Evolutionary conservation across 2,113 vertebrate genomes (phyloP).

Genomic region (Capreolus pygargus): DNA sequence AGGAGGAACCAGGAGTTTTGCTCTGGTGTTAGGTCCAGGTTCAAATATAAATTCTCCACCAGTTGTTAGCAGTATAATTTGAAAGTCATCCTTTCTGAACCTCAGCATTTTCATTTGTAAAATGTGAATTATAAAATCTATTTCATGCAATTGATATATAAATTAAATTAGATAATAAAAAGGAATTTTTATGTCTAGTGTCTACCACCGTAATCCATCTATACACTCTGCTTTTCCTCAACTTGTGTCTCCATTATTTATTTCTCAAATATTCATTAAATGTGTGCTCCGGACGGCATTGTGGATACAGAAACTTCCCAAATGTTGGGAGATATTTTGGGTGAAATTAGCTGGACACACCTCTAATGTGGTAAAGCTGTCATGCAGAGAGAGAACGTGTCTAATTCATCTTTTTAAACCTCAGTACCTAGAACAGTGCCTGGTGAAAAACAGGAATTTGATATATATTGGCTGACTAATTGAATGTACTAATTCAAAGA

Average conservation of each 20-base stretch:
- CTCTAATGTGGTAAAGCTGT: background rate
- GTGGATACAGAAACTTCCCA: background rate
- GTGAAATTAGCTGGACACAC: background rate
- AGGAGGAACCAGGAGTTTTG: fast-evolving
- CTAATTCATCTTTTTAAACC: background rate
- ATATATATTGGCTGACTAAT: background rate
- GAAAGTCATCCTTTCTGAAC: background rate
- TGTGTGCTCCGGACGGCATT: background rate
- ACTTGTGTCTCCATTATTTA: background rate
- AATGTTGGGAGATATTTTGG: background rate
- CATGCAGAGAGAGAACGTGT: fast-evolving
- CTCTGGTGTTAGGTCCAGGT: background rate
- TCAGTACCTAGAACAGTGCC: background rate
- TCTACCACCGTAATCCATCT: background rate
- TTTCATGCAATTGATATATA: background rate
- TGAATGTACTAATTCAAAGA: background rate
- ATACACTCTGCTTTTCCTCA: background rate
- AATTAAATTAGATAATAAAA: background rate
- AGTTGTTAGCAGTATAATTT: background rate
- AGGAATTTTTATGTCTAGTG: background rate
- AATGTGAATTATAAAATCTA: background rate
- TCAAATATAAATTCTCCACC: background rate
- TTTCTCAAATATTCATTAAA: background rate
- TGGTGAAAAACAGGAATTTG: background rate
- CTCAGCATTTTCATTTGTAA: background rate